Evolutionary conservation across 2,888 invertebrate genomes (phyloP), one percentile per base, ranked within the genome.

Genomic region (Cyrtodaria siliqua): DNA sequence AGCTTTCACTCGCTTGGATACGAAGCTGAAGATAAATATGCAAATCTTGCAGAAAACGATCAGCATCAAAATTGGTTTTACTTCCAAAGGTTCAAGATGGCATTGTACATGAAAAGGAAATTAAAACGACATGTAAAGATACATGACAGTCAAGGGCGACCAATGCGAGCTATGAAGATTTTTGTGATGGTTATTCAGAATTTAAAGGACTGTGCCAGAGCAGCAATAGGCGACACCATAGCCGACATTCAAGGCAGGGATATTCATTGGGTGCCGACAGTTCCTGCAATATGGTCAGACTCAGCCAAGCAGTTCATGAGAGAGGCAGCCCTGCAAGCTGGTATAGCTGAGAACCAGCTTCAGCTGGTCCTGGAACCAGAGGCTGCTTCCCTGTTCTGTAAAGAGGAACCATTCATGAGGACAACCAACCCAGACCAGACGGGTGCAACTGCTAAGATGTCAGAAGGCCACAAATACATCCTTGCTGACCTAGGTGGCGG

Each of bases 1-100:
- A 44, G 20, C 6, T 20, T 44, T 44, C 44, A 44, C 20, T 44
- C 44, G 8, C 3, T 44, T 44, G 44, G 44, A 4, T 18, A 9
- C 6, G 44, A 44, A 9, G 44, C 44, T 9, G 44, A 44, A 18
- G 20, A 44, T 6, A 20, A 44, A 18, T 44, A 44, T 44, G 3
- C 16, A 6, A 6, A 16, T 6, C 16, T 44, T 16, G 6, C 20
- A 44, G 44, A 44, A 44, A 20, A 44, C 6, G 44, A 44, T 9
- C 4, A 44, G 6, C n/a, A 44, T 44, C 3, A 44, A 44, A 16
- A 59, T 2, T 77, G 63, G 71, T 68, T 53, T 50, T 77, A 59
- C 38, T 71, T 77, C 42, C 59, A 71, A 40, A 27, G 52, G 9
- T 77, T 77, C 18, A 77, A 77, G 47, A 77, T 77, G 77, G 44